A percentile compares a stretch with the other conserved stretches of the same genome.
Evolutionary conservation across 2,888 invertebrate species (phyloP).

Genomic region (Pyralis farinalis): DNA sequence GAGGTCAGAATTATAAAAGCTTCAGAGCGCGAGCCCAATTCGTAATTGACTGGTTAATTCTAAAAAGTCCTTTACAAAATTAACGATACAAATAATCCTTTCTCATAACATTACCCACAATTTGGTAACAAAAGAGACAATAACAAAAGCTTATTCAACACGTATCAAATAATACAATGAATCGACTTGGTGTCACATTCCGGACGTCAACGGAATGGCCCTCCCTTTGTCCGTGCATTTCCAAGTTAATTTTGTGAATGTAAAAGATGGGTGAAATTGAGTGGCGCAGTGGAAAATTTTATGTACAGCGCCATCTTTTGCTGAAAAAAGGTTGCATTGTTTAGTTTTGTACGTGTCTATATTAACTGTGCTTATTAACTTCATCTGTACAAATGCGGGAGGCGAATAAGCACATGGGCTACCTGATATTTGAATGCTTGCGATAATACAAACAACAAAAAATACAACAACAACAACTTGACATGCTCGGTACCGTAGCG

Average conservation of each 20-base stretch:
- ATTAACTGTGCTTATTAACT: background rate
- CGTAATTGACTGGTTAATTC: too few species aligned
- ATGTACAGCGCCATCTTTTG: background rate
- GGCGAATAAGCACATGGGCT: too few species aligned
- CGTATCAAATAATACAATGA: conserved; percentile 24
- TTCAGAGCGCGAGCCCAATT: too few species aligned
- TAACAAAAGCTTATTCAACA: conserved; percentile 17
- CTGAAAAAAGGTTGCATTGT: too few species aligned
- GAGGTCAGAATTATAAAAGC: too few species aligned
- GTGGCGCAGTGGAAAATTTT: background rate
- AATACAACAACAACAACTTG: too few species aligned
- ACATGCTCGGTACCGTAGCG: too few species aligned
- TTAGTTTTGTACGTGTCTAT: too few species aligned
- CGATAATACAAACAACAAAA: too few species aligned
- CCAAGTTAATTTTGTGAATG: conserved; percentile 1
- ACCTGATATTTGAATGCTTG: too few species aligned
- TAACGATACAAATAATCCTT: conserved; percentile 2
- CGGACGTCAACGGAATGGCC: conserved; percentile 10
- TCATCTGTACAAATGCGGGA: too few species aligned
- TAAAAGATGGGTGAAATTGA: background rate
- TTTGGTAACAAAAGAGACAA: background rate
- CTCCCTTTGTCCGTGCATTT: conserved; percentile 9
- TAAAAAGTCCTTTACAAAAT: too few species aligned
- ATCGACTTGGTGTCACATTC: conserved; percentile 20
- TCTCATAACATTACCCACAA: conserved; percentile 1